phyloP scores from a whole-genome alignment of 2,888 invertebrate species.

The Tenthredo notha region DNA sequence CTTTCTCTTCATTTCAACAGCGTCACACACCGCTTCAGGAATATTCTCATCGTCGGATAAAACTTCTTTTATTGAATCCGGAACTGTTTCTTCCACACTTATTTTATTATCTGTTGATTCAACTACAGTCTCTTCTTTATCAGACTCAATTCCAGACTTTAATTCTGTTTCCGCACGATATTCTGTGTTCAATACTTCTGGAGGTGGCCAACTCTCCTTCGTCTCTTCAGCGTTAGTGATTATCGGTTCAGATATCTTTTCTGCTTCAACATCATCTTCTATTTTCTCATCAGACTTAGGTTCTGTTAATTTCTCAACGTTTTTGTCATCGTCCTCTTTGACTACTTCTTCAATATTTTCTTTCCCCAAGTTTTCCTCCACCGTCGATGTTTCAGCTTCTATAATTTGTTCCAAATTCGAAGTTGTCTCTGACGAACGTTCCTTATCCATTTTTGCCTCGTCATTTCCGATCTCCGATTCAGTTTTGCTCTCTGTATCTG shows the following conservation, averaged over 20 bases:
- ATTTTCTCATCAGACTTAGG: slow-evolving; percentile 32
- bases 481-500: neutral
- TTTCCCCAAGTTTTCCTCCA: slow-evolving; percentile 74
- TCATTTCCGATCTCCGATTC: slow-evolving; percentile 39
- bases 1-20: neutral
- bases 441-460: slow-evolving; percentile 53
- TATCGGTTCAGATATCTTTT: slow-evolving; percentile 55
- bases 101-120: neutral
- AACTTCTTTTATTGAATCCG: neutral
- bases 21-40: neutral
- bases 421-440: neutral
- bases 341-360: slow-evolving; percentile 74
- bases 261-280: slow-evolving; percentile 54
- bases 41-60: neutral
- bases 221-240: slow-evolving; percentile 49
- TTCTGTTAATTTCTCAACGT: slow-evolving; percentile 41
- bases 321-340: slow-evolving; percentile 74
- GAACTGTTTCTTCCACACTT: neutral
- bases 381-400: neutral
- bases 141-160: neutral
- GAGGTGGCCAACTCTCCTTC: neutral
- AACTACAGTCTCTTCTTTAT: neutral
- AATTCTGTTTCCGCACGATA: neutral
- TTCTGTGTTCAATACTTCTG: slow-evolving; percentile 40
- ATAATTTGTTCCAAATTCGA: neutral